Base-by-base conservation (phyloP, 1,140 invertebrate genomes). In the Trichonephila inaurata region DNA sequence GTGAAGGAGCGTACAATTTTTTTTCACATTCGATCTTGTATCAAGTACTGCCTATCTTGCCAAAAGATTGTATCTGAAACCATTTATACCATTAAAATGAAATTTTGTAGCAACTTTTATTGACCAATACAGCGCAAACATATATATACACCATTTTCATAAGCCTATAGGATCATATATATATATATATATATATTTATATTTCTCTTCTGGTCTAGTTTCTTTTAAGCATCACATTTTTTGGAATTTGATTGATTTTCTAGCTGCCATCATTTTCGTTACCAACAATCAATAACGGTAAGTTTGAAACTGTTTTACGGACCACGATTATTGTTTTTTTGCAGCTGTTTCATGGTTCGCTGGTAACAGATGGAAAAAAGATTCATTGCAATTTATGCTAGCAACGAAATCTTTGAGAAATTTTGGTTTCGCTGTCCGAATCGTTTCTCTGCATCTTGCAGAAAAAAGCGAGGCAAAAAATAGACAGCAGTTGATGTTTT, bases 241-340 rank as follows among this genome's bases (percentile, higher is more conserved):
- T 77, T 28, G 72, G 72, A 77, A 77, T 77, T 40, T 77, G 72
- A 77, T 77, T 77, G 72, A 77, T 77, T 77, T 77, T 40, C 72
- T 33, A 77, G 33, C 72, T 77, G 72, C 72, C 72, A 77, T 77
- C 72, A 77, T 77, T 77, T 77, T 77, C 72, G 14, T 77, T 77
- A 77, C 72, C 18, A 19, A 28, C 72, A 77, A 77, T 77, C 72
- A 77, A 77, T 77, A 77, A 77, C 72, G 28, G 28, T 28, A 40
- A 77, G 72, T 77, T 77, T 77, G 72, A 77, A 77, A 40, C 72
- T 77, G 72, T 77, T 77, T 77, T 77, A 77, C 28, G 28, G 28
- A 33, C 14, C 72, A 33, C 72, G 83, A 85, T 85, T 85, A 61
- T 51, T 85, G 83, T 85, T 85, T 85, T 85, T 61, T 85, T 85